These are phyloP conservation scores for Peromyscus eremicus DNA, from an alignment of 2,797 vertebrate species.

Conservation along the genomic window DNA sequence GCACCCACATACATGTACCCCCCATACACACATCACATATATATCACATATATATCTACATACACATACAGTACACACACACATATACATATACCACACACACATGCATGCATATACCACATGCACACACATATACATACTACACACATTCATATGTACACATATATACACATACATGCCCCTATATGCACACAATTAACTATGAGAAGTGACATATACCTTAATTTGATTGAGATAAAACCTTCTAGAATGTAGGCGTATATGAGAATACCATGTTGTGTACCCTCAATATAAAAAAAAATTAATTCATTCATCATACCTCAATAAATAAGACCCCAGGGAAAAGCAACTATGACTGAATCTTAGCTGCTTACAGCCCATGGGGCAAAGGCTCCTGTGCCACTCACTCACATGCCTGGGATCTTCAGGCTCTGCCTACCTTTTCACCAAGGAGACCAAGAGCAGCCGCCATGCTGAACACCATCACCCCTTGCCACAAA, in stretches of 20 bases:
- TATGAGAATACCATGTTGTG: not conserved
- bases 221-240: not conserved
- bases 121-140: not conserved
- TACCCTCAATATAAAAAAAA: not conserved
- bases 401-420: not conserved
- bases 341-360: not conserved
- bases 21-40: not conserved
- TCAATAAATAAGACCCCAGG: not conserved
- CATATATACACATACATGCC: not conserved
- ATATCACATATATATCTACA: not conserved
- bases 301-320: not conserved
- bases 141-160: not conserved
- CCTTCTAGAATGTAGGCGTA: not conserved
- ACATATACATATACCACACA: not conserved
- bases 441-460: not conserved
- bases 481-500: not conserved
- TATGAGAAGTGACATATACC: not conserved
- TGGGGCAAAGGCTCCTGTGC: not conserved
- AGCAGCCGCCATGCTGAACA: not conserved
- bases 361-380: not conserved
- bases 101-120: too few relatives aligned
- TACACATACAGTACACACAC: not conserved
- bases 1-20: not conserved
- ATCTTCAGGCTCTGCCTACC: not conserved
- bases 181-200: not conserved